phyloP scores from a whole-genome alignment of 1,140 invertebrate genomes.

The Pectinophora gossypiella region DNA sequence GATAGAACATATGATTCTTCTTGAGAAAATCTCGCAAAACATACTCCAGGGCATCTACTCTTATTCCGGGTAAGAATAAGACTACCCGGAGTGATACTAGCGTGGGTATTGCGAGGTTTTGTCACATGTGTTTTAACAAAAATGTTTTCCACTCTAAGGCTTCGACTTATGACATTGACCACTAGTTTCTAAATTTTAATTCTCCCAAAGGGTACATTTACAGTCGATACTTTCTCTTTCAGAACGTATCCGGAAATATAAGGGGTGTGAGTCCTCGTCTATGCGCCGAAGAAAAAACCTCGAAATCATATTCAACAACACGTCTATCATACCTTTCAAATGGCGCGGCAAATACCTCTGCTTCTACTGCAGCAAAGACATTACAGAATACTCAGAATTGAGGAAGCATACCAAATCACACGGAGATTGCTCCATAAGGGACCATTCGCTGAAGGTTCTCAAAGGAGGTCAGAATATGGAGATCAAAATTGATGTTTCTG shows the following conservation, averaged over 20 bases:
- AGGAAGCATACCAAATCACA: conserved; percentile 54
- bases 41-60: too few relatives aligned
- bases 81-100: too few relatives aligned
- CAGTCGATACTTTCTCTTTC: conserved; percentile 52
- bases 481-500: conserved; percentile 59
- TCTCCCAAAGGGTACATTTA: conserved; percentile 63
- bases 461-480: conserved; percentile 64
- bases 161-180: too few relatives aligned
- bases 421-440: conserved; percentile 45
- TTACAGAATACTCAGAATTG: conserved; percentile 42
- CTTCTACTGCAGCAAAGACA: conserved; percentile 62
- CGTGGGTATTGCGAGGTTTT: too few relatives aligned
- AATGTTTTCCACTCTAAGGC: too few relatives aligned
- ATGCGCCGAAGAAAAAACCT: conserved; percentile 57
- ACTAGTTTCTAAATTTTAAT: too few relatives aligned
- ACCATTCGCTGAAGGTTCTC: conserved; percentile 54
- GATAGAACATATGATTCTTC: too few relatives aligned
- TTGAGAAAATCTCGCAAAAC: too few relatives aligned
- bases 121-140: too few relatives aligned
- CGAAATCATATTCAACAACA: conserved; percentile 60
- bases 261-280: conserved; percentile 51
- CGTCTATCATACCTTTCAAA: conserved; percentile 61
- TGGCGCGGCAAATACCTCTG: conserved; percentile 65
- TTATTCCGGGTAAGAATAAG: too few relatives aligned
- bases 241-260: conserved; percentile 53